These are phyloP conservation scores for Trichopria drosophilae DNA, from an alignment of 2,888 invertebrate genomes.

Conservation along the genomic window DNA sequence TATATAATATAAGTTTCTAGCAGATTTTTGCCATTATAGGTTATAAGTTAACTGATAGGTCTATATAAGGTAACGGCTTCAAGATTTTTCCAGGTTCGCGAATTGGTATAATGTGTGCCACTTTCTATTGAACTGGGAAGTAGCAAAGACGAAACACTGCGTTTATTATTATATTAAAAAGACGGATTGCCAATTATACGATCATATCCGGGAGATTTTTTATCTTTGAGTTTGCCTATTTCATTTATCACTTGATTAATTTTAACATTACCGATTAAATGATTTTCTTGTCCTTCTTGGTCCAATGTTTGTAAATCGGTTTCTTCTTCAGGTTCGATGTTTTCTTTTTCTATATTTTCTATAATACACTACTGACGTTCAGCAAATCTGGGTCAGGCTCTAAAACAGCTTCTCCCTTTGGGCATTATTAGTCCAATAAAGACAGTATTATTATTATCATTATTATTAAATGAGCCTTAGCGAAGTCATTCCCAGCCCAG, in stretches of 20 bases:
- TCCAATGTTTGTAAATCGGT: neutral
- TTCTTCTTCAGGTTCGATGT: neutral
- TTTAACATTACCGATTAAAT: too few relatives aligned
- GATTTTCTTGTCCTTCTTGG: neutral
- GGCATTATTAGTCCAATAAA: too few relatives aligned
- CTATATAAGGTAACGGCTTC: neutral
- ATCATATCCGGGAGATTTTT: neutral
- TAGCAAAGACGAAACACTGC: neutral
- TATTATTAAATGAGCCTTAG: neutral
- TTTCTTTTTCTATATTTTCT: neutral
- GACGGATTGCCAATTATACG: neutral
- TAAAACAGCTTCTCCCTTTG: too few relatives aligned
- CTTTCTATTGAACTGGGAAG: too few relatives aligned
- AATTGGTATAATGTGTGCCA: conserved; percentile 3
- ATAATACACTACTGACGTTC: neutral
- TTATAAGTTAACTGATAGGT: too few relatives aligned
- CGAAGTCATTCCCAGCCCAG: neutral
- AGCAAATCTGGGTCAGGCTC: too few relatives aligned
- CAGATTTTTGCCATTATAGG: neutral
- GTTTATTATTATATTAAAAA: neutral
- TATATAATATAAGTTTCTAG: too few relatives aligned
- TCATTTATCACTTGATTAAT: neutral
- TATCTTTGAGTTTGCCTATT: too few relatives aligned
- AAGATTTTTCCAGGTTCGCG: neutral
- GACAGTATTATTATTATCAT: too few relatives aligned